Base-by-base conservation (phyloP, 2,888 invertebrate species). In the Lochmaea crataegi region DNA sequence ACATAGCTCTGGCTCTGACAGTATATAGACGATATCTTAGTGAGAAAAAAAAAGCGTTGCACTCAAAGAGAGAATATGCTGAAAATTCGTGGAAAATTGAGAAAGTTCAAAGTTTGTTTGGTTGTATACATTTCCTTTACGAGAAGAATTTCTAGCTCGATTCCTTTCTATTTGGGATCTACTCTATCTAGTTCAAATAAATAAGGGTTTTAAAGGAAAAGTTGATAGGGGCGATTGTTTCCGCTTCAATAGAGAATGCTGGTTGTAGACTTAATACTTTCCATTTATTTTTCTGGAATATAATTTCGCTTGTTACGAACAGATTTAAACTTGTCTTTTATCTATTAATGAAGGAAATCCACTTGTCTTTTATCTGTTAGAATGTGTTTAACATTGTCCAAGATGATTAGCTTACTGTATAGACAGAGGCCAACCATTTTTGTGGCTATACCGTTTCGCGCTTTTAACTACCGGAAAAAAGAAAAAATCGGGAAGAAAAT, bases 31-130 rank as follows among this genome's bases (percentile, higher is more conserved):
- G 51, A 51, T 51, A 51, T 51, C n/a, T 53, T 53, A 53, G 16
- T 16, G 5, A 32, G 2, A 26, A 4, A 42, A 18, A 56, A 56
- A 56, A 56, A 56, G 56, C 53, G 22, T 18, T 56, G 58, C 2
- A 57, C 57, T 26, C 48, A 53, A 53, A 58, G 7, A 38, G 58
- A 58, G 58, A 41, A 10, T 41, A 2, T 4, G 3, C 11, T 10
- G 41, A 58, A 58, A 58, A 58, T 58, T 58, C n/a, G 26, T n/a
- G 32, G 58, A 58, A 58, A 58, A 58, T 58, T 58, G 58, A 32
- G 58, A 26, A 58, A 58, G 58, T 58, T 58, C 58, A 32, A 38
- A 58, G 58, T 58, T 58, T 58, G 58, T 58, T 53, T 38, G 14
- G 58, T 58, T 58, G 58, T 58, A 32, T 58, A 32, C 58, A 26